Evolutionary conservation across 2,888 invertebrate species (phyloP).

Genomic region (Icerya purchasi): DNA sequence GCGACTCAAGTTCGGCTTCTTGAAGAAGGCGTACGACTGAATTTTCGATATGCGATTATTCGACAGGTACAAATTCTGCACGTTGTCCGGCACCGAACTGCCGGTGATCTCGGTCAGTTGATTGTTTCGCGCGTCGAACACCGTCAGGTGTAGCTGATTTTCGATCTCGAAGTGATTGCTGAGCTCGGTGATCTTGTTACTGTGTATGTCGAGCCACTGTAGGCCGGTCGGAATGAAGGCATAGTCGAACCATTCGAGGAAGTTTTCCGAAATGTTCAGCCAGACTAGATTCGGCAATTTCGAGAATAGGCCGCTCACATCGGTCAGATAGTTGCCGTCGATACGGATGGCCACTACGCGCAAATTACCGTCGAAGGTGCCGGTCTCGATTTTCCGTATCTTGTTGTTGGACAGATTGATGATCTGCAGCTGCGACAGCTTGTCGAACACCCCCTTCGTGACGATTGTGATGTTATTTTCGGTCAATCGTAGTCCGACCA

Average conservation of each 20-base stretch:
- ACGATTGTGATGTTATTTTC: conserved; percentile 65
- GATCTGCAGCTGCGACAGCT: conserved; percentile 55
- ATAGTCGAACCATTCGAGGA: conserved; percentile 63
- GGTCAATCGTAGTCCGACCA: conserved; percentile 59
- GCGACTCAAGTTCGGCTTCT: conserved; percentile 60
- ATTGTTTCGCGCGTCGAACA: conserved; percentile 64
- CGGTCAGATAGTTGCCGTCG: conserved; percentile 58
- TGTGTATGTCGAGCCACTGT: conserved; percentile 66
- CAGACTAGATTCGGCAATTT: conserved; percentile 61
- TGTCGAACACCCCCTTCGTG: conserved; percentile 55
- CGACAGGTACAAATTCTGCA: conserved; percentile 53
- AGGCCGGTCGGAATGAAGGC: conserved; percentile 62
- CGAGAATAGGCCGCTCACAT: conserved; percentile 55
- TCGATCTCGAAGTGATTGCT: conserved; percentile 70
- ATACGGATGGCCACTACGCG: conserved; percentile 60
- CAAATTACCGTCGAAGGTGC: conserved; percentile 52
- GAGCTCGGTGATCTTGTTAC: conserved; percentile 59
- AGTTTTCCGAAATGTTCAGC: conserved; percentile 70
- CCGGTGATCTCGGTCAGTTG: conserved; percentile 58
- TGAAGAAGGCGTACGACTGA: conserved; percentile 68
- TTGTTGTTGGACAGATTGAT: conserved; percentile 65
- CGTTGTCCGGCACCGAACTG: conserved; percentile 61
- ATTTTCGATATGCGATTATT: conserved; percentile 63
- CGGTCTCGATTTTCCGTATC: conserved; percentile 53
- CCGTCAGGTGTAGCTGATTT: conserved; percentile 51